Evolutionary conservation across 2,888 invertebrate species (phyloP), one percentile per base, ranked within the genome.

Genomic region (Ectobius pallidus): DNA sequence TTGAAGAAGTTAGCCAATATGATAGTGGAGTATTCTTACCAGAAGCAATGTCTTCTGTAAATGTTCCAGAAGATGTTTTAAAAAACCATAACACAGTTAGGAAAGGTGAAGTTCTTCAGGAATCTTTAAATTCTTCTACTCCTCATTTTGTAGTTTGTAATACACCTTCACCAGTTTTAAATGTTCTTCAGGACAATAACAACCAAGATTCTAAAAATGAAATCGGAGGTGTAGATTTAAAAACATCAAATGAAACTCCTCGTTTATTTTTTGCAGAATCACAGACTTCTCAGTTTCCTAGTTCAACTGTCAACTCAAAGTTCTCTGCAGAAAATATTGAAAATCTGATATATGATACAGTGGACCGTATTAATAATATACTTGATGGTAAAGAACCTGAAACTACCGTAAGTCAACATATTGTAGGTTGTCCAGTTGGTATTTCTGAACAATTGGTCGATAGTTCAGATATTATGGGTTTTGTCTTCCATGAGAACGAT

Each of bases 401-500:
- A 25, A n/a, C n/a, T n/a, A n/a, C n/a, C n/a, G n/a, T n/a, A n/a
- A n/a, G n/a, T n/a, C n/a, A 25, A 25, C 7, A 22, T 1, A 11
- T 3, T 25, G n/a, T n/a, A n/a, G n/a, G n/a, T n/a, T n/a, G n/a
- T n/a, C n/a, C n/a, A n/a, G n/a, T n/a, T n/a, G n/a, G n/a, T n/a
- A n/a, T n/a, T n/a, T n/a, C n/a, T n/a, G n/a, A n/a, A n/a, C 25
- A n/a, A n/a, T n/a, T 30, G 2, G 14, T 14, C n/a, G 30, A 34
- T 58, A 4, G 30, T n/a, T 58, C 32, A 58, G 30, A 58, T 58
- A n/a, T 14, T 32, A 58, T 16, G 9, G 32, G n/a, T 32, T 7
- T n/a, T 58, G 58, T 58, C 58, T 32, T 58, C 58, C 58, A 58
- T 58, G 32, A 32, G 16, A 32, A 30, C 22, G 30, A 58, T 2